These are phyloP conservation scores for Micrasema longulum DNA, from an alignment of 1,140 invertebrate species.

Conservation along the genomic window DNA sequence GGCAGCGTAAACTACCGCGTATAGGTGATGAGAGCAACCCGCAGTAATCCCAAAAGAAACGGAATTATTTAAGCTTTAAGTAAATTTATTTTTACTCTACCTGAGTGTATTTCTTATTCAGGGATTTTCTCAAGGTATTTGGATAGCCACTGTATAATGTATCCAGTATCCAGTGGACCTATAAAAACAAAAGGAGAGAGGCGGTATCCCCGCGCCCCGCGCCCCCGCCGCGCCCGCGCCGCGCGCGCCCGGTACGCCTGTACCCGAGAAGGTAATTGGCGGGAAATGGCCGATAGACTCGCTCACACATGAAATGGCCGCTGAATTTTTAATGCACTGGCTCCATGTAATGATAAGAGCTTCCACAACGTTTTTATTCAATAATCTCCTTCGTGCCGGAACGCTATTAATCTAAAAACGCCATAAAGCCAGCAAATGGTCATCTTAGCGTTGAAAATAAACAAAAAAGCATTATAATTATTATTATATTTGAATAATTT, in stretches of 20 bases:
- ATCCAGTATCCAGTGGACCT: constrained; percentile 8
- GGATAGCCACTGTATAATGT: background rate
- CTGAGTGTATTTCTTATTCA: no score
- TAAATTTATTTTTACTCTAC: background rate
- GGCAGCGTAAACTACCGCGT: background rate
- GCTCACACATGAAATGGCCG: constrained; percentile 29
- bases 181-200: constrained; percentile 28
- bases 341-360: no score
- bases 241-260: constrained; percentile 12
- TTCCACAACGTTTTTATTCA: background rate
- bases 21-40: background rate
- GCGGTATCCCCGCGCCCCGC: no score
- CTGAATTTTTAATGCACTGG: constrained; percentile 36
- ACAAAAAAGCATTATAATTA: no score
- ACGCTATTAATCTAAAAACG: no score
- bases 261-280: constrained; percentile 19
- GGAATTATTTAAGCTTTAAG: background rate
- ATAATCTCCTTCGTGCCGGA: no score
- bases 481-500: no score
- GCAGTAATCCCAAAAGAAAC: background rate
- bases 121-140: background rate
- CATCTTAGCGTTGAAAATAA: no score
- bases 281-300: constrained; percentile 35
- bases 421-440: no score
- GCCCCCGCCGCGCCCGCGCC: no score